A percentile compares a stretch with the other conserved stretches of the same genome.
phyloP scores from a whole-genome alignment of 2,113 vertebrate genomes.

The Caloenas nicobarica region DNA sequence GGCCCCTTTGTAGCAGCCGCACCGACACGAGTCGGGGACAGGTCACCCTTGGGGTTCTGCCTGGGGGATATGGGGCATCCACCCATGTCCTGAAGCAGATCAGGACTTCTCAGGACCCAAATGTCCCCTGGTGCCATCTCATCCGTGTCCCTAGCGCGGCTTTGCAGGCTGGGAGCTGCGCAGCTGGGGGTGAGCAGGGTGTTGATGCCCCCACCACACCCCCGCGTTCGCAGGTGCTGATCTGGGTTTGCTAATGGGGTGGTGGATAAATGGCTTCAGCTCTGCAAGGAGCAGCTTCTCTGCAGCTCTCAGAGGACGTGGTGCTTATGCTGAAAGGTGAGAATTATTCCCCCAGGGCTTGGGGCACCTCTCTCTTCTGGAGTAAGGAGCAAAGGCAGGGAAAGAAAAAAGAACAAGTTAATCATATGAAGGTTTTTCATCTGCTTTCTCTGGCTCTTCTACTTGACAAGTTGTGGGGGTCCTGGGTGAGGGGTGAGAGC shows the following conservation, averaged over 20 bases:
- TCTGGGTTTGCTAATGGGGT: neutral
- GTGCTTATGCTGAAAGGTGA: neutral
- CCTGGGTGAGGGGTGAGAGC: fast-evolving
- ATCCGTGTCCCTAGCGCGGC: neutral
- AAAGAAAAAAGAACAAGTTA: fast-evolving
- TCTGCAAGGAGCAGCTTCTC: neutral
- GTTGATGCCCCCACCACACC: fast-evolving
- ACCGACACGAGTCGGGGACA: fast-evolving
- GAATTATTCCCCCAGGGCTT: neutral
- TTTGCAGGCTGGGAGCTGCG: neutral
- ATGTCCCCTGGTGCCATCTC: neutral
- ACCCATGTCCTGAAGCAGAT: neutral
- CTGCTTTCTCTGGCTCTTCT: neutral
- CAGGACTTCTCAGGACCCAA: fast-evolving
- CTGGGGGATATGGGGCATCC: neutral
- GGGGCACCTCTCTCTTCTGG: neutral
- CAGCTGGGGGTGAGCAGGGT: neutral
- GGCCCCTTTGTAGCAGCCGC: neutral
- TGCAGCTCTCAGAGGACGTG: fast-evolving
- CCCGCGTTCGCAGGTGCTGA: fast-evolving
- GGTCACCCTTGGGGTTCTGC: fast-evolving
- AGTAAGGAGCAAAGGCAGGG: neutral
- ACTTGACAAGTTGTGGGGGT: neutral
- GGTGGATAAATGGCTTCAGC: neutral
- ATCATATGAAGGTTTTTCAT: neutral